Evolutionary conservation across 2,797 vertebrate genomes (phyloP), one percentile per base, ranked within the genome.

Genomic region (Hoplostethus atlanticus): DNA sequence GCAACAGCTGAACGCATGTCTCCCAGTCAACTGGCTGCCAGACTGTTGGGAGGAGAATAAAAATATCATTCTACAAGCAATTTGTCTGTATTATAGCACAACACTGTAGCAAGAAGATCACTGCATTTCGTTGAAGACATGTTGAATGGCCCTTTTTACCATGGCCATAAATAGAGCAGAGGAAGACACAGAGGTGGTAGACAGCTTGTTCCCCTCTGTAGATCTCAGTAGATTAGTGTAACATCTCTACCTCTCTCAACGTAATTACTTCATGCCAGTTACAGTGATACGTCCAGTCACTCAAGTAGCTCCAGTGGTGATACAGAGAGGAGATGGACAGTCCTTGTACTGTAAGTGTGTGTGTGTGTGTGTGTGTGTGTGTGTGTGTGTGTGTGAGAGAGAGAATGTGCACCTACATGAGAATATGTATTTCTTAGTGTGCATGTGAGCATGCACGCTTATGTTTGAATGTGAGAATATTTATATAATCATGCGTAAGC

Each of bases 231-330:
- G 76, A 90, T 88, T 73, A 84, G 60, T 68, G 65, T 56, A 50
- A 62, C 80, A 71, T 85, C 68, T 83, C 87, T 70, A 81, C 68
- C 67, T 80, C 69, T 83, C 77, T 84, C 61, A 46, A 13, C 47
- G 67, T 88, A 89, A 89, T 90, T 84, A 83, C 79, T 58, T 57
- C 63, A 28, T 63, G 84, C 72, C 84, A 70, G 80, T 85, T 71
- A 67, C 51, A 67, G 63, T 57, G 76, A 71, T 87, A 66, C 83
- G 64, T 77, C 73, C 77, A 72, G 83, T 84, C 69, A 53, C 87
- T 83, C 71, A 80, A 83, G 84, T 83, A 63, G 77, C 63, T 86
- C 63, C 67, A 53, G 62, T 64, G 73, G 87, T 76, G 77, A 81
- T 75, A 79, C 71, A 53, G 76, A 47, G 13, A 47, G 44, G 6